Evolutionary conservation across 2,113 vertebrate species (phyloP).

Genomic region (Elephas maximus): DNA sequence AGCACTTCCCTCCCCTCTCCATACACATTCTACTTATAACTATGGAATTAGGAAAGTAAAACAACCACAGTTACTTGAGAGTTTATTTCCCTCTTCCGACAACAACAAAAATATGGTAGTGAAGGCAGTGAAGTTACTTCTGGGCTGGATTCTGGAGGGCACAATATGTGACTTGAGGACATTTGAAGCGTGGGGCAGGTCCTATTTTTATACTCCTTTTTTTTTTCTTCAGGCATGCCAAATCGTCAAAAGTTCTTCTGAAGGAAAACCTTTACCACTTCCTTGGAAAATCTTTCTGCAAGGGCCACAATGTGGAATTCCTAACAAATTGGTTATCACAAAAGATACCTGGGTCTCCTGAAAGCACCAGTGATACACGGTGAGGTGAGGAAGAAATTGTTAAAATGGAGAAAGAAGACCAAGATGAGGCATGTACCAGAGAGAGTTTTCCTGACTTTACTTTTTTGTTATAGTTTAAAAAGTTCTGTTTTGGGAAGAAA

Average conservation of each 20-base stretch:
- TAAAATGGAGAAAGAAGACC: background rate
- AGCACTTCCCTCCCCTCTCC: no score
- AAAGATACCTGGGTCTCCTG: background rate
- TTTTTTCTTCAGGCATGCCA: constrained; percentile 49
- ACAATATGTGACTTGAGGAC: no score
- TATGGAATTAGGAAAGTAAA: constrained; percentile 31
- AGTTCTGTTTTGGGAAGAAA: background rate
- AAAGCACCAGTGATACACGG: background rate
- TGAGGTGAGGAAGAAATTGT: background rate
- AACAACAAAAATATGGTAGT: no score
- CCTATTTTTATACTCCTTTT: background rate
- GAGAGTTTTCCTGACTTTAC: background rate
- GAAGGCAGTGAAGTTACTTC: background rate
- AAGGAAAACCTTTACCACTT: background rate
- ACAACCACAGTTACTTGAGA: background rate
- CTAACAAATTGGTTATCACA: background rate
- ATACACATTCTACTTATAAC: background rate
- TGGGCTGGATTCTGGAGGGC: background rate
- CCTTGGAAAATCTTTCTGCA: background rate
- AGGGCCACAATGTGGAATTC: background rate
- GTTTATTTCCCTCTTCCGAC: background rate
- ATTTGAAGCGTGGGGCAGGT: no score
- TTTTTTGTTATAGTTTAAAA: background rate
- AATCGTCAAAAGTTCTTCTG: background rate
- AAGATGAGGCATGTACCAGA: background rate